phyloP scores from a whole-genome alignment of 2,113 vertebrate genomes.

The Rhabdomys dilectus region DNA sequence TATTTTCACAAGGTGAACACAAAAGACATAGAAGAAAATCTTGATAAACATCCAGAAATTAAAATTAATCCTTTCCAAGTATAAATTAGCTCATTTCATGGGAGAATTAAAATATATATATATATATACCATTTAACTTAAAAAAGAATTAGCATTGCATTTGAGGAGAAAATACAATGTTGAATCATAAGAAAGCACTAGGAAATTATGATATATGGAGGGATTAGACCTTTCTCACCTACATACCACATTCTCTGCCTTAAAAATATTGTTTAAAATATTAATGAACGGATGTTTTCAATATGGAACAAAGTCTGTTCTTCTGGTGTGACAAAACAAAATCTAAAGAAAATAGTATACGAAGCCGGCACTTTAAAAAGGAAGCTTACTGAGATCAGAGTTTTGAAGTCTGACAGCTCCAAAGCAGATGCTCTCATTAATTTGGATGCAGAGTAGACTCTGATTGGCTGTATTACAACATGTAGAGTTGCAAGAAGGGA shows the following conservation, averaged over 20 bases:
- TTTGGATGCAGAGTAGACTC: neutral
- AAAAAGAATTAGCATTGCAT: neutral
- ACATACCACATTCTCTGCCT: neutral
- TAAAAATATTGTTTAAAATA: neutral
- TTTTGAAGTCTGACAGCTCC: neutral
- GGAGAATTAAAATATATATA: conserved; percentile 28
- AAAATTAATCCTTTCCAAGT: conserved; percentile 12
- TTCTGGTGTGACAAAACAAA: neutral
- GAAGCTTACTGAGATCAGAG: neutral
- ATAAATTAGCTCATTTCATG: neutral
- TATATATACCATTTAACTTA: neutral
- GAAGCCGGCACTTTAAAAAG: neutral
- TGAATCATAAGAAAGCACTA: neutral
- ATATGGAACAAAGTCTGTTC: neutral
- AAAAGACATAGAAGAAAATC: conserved; percentile 8
- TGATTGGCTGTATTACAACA: neutral
- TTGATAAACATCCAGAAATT: neutral
- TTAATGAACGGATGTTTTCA: neutral
- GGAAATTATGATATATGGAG: too few species aligned
- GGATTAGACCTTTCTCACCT: neutral
- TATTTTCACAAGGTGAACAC: neutral
- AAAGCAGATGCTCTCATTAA: neutral
- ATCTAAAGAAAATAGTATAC: neutral
- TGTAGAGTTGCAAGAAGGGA: neutral
- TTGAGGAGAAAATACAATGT: neutral